Evolutionary conservation across 2,888 invertebrate species (phyloP).

Genomic region (Halocaridina rubra): DNA sequence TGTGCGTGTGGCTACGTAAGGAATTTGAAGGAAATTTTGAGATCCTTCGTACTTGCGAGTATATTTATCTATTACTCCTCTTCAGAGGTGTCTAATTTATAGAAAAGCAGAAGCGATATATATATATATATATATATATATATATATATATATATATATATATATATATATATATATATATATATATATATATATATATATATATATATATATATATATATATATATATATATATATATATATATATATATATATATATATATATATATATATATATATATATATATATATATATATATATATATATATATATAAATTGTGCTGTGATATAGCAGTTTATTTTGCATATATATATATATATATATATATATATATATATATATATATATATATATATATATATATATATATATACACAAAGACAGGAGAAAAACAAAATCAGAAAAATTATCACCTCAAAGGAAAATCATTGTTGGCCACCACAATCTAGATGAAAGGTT

Average conservation of each 20-base stretch:
- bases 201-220: constrained; percentile 13
- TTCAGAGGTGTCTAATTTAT: too few species aligned
- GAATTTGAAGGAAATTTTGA: too few species aligned
- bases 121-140: constrained; percentile 24
- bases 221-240: constrained; percentile 3
- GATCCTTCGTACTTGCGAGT: too few species aligned
- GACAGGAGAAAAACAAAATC: too few species aligned
- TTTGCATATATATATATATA: not conserved
- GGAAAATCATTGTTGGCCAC: too few species aligned
- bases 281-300: constrained; percentile 14
- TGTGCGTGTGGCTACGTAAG: too few species aligned
- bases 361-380: not conserved
- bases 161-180: constrained; percentile 27
- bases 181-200: constrained; percentile 25
- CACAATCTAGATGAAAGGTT: too few species aligned
- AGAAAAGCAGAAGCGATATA: not conserved
- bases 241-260: constrained; percentile 14
- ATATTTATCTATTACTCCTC: too few species aligned
- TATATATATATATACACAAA: not conserved
- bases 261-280: constrained; percentile 11
- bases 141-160: constrained; percentile 22
- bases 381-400: not conserved
- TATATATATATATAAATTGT: constrained; percentile 10
- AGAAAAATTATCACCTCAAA: too few species aligned
- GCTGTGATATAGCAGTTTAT: too few species aligned